Evolutionary conservation across 2,113 vertebrate species (phyloP).

Genomic region (Benitochromis conjunctus): DNA sequence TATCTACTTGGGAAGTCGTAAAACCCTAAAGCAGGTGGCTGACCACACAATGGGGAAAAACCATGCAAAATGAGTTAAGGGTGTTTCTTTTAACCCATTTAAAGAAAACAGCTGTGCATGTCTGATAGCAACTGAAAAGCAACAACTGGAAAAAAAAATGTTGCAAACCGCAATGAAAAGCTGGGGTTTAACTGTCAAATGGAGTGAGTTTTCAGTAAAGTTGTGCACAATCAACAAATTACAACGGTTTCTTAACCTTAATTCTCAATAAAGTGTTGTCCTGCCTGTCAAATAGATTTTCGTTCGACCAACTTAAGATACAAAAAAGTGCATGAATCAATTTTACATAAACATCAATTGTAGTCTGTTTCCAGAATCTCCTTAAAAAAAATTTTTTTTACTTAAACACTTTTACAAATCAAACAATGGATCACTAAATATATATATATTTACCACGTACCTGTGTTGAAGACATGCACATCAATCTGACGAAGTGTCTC

Average conservation of each 20-base stretch:
- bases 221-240: background rate
- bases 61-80: background rate
- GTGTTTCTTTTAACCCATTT: background rate
- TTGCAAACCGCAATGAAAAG: slow-evolving; percentile 12
- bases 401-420: background rate
- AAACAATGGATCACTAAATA: background rate
- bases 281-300: background rate
- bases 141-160: background rate
- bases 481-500: slow-evolving; percentile 85
- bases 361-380: background rate
- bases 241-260: background rate
- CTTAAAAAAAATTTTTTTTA: background rate
- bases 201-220: background rate
- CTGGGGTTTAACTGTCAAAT: background rate
- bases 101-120: slow-evolving; percentile 30
- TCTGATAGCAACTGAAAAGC: slow-evolving; percentile 9
- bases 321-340: background rate
- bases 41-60: background rate
- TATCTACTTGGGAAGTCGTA: slow-evolving; percentile 8
- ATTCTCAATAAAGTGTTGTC: background rate
- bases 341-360: background rate
- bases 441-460: background rate
- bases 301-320: background rate
- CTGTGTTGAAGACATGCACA: slow-evolving; percentile 67
- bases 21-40: slow-evolving; percentile 41